These are phyloP conservation scores for Brienomyrus brachyistius DNA, from an alignment of 2,113 vertebrate species.

Conservation along the genomic window DNA sequence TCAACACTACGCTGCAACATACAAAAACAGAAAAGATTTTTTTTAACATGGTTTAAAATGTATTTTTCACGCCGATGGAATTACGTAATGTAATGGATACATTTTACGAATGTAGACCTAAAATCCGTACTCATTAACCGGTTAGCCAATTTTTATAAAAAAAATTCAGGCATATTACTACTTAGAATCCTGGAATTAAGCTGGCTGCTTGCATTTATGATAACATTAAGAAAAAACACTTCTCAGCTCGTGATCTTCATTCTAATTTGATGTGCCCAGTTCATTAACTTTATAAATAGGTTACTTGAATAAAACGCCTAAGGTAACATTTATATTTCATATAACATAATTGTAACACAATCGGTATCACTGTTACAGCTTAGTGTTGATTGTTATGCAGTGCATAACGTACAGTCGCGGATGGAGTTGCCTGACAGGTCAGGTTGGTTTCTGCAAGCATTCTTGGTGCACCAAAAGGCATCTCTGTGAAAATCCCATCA, in stretches of 20 bases:
- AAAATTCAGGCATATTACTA: neutral
- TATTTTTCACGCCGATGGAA: neutral
- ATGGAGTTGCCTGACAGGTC: neutral
- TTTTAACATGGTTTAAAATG: neutral
- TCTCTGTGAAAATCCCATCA: slow-evolving; percentile 23
- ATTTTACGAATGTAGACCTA: neutral
- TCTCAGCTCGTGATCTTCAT: neutral
- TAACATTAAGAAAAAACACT: neutral
- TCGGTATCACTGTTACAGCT: neutral
- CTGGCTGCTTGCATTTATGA: neutral
- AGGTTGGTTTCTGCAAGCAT: neutral
- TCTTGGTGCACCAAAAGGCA: neutral
- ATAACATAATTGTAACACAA: neutral
- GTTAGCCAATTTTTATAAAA: neutral
- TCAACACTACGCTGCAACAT: neutral
- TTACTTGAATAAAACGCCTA: neutral
- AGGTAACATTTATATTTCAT: neutral
- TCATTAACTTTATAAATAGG: neutral
- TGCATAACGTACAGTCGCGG: neutral
- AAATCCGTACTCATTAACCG: neutral
- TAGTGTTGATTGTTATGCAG: neutral
- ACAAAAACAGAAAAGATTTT: neutral
- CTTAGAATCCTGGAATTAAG: neutral
- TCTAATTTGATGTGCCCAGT: neutral
- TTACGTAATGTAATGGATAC: neutral